These are phyloP conservation scores for Cichladusa arquata DNA, from an alignment of 2,113 vertebrate species.

Conservation along the genomic window DNA sequence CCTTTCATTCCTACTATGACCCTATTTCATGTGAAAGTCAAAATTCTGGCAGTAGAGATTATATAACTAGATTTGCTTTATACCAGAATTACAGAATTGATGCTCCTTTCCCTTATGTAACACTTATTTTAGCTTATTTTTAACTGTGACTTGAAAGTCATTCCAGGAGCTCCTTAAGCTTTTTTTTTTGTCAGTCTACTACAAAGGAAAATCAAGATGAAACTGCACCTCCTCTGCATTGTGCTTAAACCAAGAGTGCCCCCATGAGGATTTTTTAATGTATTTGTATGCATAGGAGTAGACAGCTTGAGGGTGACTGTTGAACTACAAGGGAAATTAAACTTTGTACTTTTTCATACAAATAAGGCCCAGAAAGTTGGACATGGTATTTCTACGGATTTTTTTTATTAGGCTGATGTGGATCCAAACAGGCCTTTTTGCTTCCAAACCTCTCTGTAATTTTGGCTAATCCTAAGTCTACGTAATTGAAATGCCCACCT, in stretches of 20 bases:
- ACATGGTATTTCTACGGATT: neutral
- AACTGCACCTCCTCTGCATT: neutral
- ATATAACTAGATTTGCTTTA: neutral
- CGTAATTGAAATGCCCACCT: neutral
- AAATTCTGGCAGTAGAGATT: neutral
- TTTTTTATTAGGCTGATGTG: neutral
- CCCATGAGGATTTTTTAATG: neutral
- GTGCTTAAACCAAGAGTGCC: slow-evolving; percentile 33
- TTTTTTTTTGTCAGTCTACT: neutral
- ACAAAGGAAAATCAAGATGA: neutral
- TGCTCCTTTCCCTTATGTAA: neutral
- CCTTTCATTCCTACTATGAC: neutral
- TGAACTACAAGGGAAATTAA: neutral
- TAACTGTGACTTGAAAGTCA: slow-evolving; percentile 1
- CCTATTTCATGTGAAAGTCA: neutral
- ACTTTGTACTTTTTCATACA: neutral
- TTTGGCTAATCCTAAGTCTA: neutral
- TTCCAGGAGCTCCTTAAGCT: neutral
- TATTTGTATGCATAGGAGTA: no score
- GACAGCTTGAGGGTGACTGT: neutral
- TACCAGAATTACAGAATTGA: neutral
- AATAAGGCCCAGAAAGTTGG: neutral
- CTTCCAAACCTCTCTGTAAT: neutral
- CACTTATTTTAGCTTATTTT: neutral
- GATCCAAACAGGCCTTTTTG: neutral